Evolutionary conservation across 37 sponge, comb jelly and placozoan species (phyloP).

Genomic region (Diacarnus erythraeanus): DNA sequence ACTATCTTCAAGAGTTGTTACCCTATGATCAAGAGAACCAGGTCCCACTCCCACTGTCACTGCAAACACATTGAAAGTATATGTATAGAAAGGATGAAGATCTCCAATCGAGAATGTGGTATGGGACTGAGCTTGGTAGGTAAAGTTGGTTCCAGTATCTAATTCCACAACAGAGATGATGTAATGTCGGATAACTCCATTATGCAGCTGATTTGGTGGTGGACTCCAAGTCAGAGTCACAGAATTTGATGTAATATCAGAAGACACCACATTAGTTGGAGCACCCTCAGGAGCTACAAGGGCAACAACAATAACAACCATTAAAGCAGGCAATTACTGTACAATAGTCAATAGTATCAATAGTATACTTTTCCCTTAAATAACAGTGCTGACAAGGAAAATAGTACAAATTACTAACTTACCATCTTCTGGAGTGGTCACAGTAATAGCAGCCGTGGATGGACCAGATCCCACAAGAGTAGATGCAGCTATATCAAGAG

Average conservation of each 20-base stretch:
- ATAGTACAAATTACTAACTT: neutral
- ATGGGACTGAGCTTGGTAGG: neutral
- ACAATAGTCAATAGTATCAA: neutral
- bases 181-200: conserved; percentile 45
- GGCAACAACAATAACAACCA: neutral
- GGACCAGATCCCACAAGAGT: conserved; percentile 24
- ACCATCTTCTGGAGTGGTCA: conserved; percentile 34
- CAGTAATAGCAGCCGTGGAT: neutral
- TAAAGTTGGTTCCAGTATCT: conserved; percentile 8
- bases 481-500: conserved; percentile 9
- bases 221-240: conserved; percentile 26
- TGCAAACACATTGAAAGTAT: conserved; percentile 3
- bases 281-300: conserved; percentile 31
- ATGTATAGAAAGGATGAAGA: conserved; percentile 27
- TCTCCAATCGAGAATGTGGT: conserved; percentile 9
- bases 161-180: neutral
- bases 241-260: neutral
- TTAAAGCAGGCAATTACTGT: no score
- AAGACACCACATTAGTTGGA: neutral
- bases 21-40: neutral
- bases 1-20: conserved; percentile 47
- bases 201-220: conserved; percentile 9
- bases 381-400: neutral
- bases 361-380: neutral
- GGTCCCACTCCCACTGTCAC: conserved; percentile 39